A percentile compares a stretch with the other conserved stretches of the same genome.
phyloP scores from a whole-genome alignment of 2,113 vertebrate species.

The Cathartes aura region DNA sequence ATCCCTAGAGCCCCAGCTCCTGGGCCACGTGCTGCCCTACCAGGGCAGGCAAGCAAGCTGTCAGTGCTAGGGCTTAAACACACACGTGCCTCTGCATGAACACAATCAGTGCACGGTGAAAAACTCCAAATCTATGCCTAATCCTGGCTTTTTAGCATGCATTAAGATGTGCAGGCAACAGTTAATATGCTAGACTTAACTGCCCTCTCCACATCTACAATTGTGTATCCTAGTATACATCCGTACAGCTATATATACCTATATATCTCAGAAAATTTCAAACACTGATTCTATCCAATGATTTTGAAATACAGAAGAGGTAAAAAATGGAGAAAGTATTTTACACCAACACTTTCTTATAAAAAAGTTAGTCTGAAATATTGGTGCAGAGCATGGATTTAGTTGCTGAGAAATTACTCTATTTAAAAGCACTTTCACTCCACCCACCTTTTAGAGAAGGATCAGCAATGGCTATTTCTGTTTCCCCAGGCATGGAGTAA shows the following conservation, averaged over 20 bases:
- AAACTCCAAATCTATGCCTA: background rate
- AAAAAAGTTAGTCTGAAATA: background rate
- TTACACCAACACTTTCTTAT: background rate
- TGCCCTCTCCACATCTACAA: background rate
- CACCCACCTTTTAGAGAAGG: background rate
- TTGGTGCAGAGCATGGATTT: background rate
- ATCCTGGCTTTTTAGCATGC: background rate
- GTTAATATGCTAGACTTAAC: background rate
- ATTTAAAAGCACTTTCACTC: background rate
- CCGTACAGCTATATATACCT: background rate
- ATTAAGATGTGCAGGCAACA: background rate
- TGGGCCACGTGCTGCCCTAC: accelerated
- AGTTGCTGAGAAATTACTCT: background rate
- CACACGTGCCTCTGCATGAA: accelerated
- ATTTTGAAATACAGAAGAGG: background rate
- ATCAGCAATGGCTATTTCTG: background rate
- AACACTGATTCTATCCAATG: background rate
- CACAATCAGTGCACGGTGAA: background rate
- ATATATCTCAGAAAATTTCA: background rate
- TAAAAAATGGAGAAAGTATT: background rate
- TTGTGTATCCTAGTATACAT: no score
- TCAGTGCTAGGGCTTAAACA: background rate
- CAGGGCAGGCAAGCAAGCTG: background rate
- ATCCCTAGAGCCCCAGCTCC: background rate
- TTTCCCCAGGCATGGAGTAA: background rate